Base-by-base conservation (phyloP, 2,797 vertebrate genomes). In the Siniperca scherzeri region DNA sequence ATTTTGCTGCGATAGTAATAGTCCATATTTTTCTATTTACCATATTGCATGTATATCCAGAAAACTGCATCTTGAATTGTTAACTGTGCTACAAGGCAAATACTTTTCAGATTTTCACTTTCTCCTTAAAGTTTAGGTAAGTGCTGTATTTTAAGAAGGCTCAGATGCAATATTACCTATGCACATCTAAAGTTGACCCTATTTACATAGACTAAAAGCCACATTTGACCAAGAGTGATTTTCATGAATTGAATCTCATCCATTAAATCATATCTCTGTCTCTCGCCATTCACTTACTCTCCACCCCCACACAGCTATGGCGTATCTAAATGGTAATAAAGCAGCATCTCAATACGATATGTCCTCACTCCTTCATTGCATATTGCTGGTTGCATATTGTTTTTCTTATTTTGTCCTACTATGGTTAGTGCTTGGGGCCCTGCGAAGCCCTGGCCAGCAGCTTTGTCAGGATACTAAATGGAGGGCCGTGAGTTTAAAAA, bases 401-500 rank as follows among this genome's bases (percentile, higher is more conserved):
- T 81, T 82, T 89, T 80, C 62, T 84, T 85, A 84, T 86, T 84
- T 77, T 74, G 30, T 79, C 68, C 73, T 67, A 61, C 76, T 42
- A 66, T 14, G 55, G 74, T 71, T 77, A 62, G 70, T 36, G 84
- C 88, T 25, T 14, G 71, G 77, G 78, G 66, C 74, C 80, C 83
- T 22, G 50, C 71, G 25, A 85, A 89, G 83, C 84, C 77, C 87
- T 62, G 89, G 89, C 91, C 92, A 79, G 87, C 64, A 55, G 86
- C 87, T 93, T 94, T 96, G 96, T 96, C 96, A 97, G 94, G 91
- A 96, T 96, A 95, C 95, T 96, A 96, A 96, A 96, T 96, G 94
- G 95, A 94, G 94, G 95, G 89, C 95, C 93, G 90, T 94, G 95
- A 96, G 95, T 96, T 96, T 95, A 96, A 96, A 97, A 98, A 98